Evolutionary conservation across 2,113 vertebrate species (phyloP), one percentile per base, ranked within the genome.

Genomic region (Heteronetta atricapilla): DNA sequence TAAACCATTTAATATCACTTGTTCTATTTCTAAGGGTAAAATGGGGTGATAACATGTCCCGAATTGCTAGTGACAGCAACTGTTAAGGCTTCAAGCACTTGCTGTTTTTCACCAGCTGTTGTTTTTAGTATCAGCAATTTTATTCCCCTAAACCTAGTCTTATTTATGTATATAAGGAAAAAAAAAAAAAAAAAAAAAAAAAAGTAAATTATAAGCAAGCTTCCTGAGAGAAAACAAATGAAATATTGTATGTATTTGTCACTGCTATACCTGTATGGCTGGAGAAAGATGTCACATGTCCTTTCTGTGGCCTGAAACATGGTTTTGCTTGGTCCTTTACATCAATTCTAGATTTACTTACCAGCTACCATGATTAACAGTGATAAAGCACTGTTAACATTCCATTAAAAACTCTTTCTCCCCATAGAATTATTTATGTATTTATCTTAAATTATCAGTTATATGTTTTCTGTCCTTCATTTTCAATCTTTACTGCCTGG

Each of bases 101-200:
- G 50, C 31, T 58, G 25, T 22, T 95, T 93, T 95, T 83, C 72
- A 67, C 59, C 75, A 88, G 59, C n/a, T 95, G 82, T 56, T 95
- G 55, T 38, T 93, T 94, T 97, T 93, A 93, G 52, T 63, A 89
- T 6, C 6, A 67, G 42, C 31, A 86, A 59, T 96, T 94, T 94
- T 77, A 46, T 88, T 86, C 31, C 44, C 33, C 9, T 20, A 88
- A 69, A 88, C 19, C 15, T 18, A n/a, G 2, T 7, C 4, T 77
- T 76, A 88, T 82, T 85, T 88, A 44, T 48, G 18, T 34, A 7
- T 73, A 85, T 76, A 58, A 83, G 26, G 11, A 13, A 12, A 21
- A 44, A 17, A 44, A 44, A 8, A 23, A 29, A 25, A 53, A 38
- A 17, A 5, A 34, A 5, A 7, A 58, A 9, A 5, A 28, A 86